Percentiles rank a stretch among this genome's conserved stretches.
Conservation (phyloP, 2,888 invertebrate species). For the Torymus tubicola region DNA sequence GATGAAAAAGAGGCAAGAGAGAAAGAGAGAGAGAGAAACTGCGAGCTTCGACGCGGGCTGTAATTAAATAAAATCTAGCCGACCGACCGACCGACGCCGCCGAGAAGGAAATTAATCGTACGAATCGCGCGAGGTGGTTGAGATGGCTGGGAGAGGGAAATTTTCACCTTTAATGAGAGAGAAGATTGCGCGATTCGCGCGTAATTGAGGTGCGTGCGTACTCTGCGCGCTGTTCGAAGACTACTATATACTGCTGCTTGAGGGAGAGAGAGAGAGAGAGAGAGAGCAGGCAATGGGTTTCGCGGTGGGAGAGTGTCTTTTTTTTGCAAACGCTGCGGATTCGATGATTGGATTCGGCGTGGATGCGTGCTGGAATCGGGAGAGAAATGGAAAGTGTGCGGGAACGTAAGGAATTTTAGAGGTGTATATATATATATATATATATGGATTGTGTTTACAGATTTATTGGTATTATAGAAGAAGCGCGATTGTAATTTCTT, state of each 20-base stretch:
- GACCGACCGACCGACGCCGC: not conserved
- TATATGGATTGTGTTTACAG: no score
- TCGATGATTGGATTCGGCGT: not conserved
- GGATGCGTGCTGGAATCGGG: not conserved
- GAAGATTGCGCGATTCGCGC: slow-evolving; percentile 19
- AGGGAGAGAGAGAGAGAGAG: no score
- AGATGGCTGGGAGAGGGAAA: slow-evolving; percentile 4
- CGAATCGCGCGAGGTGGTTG: slow-evolving; percentile 11
- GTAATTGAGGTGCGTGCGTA: slow-evolving; percentile 20
- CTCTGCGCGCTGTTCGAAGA: not conserved
- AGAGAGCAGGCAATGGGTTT: not conserved
- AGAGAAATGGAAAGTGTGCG: not conserved
- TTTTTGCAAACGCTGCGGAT: not conserved
- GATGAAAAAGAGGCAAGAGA: slow-evolving; percentile 16
- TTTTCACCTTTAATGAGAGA: slow-evolving; percentile 39
- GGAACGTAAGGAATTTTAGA: no score
- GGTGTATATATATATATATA: no score
- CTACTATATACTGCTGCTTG: no score
- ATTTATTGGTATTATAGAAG: no score
- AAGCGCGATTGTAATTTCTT: no score
- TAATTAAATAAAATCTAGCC: slow-evolving; percentile 46
- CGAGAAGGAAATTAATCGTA: slow-evolving; percentile 40
- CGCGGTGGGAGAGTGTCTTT: not conserved
- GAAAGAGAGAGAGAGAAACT: not conserved
- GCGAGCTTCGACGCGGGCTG: slow-evolving; percentile 16